Conservation (phyloP, 1,140 invertebrate genomes). For the Theocolax elegans region DNA sequence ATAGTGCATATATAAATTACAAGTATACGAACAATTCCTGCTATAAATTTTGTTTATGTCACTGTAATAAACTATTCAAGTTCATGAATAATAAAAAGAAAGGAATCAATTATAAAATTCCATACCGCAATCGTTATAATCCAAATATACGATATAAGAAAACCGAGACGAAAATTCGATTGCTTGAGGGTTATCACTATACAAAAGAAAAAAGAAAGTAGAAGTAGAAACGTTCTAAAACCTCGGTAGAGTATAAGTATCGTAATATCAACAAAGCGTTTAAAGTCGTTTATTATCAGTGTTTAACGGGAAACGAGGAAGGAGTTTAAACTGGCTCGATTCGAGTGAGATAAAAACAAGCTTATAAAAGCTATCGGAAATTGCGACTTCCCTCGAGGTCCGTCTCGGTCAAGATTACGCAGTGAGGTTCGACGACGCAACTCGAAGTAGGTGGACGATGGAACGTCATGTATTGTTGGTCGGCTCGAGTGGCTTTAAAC, state of each 20-base stretch:
- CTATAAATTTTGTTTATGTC: too few species aligned
- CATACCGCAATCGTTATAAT: too few species aligned
- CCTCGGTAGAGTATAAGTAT: too few species aligned
- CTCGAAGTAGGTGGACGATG: background rate
- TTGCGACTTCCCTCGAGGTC: background rate
- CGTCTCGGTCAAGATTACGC: background rate
- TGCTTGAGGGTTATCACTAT: too few species aligned
- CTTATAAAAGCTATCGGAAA: slow-evolving; percentile 7
- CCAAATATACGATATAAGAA: background rate
- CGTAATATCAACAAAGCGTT: slow-evolving; percentile 28
- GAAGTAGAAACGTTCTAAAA: too few species aligned
- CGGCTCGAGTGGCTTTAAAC: slow-evolving; percentile 38
- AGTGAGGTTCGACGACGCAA: background rate
- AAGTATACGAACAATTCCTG: too few species aligned
- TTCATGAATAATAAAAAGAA: too few species aligned
- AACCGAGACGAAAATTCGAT: background rate
- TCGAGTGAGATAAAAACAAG: background rate
- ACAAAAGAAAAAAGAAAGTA: too few species aligned
- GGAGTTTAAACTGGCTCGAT: too few species aligned
- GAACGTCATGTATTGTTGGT: slow-evolving; percentile 7
- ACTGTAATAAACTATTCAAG: too few species aligned
- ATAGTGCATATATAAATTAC: too few species aligned
- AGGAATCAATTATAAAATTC: too few species aligned
- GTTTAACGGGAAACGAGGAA: background rate
- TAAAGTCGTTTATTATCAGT: slow-evolving; percentile 26